These are phyloP conservation scores for Apodemia mormo DNA, from an alignment of 2,888 invertebrate genomes.

Conservation along the genomic window DNA sequence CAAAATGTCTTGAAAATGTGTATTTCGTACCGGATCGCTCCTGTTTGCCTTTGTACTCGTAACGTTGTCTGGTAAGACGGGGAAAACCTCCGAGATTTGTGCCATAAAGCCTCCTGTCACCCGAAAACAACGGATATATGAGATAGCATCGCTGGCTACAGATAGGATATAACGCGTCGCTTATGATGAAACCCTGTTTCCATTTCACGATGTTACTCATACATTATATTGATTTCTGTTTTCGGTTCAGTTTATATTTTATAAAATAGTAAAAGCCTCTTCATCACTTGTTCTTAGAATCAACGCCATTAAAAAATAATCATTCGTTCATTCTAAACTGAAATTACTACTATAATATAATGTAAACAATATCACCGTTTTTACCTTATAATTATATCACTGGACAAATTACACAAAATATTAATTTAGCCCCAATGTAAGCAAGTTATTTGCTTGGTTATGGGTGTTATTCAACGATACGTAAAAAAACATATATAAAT, in stretches of 20 bases:
- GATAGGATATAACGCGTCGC: constrained; percentile 4
- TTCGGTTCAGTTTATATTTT: neutral
- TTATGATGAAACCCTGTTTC: constrained; percentile 10
- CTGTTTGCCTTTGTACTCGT: constrained; percentile 28
- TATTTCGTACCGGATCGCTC: constrained; percentile 9
- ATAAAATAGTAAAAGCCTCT: neutral
- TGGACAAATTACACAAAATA: too few relatives aligned
- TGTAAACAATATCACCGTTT: too few relatives aligned
- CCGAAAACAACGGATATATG: constrained; percentile 15
- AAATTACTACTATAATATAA: too few relatives aligned
- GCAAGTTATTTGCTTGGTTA: too few relatives aligned
- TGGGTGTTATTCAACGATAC: too few relatives aligned
- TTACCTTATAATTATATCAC: too few relatives aligned
- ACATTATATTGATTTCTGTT: neutral
- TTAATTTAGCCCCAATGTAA: too few relatives aligned
- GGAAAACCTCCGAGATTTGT: constrained; percentile 59
- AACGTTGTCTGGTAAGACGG: constrained; percentile 44
- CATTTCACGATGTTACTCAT: neutral
- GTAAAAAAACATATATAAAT: too few relatives aligned
- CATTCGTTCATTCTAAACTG: neutral
- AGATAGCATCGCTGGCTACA: constrained; percentile 11
- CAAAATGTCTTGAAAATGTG: constrained; percentile 2
- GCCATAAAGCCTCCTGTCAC: constrained; percentile 57
- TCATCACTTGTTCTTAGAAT: neutral
- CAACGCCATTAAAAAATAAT: neutral